These are phyloP conservation scores for Alouatta palliata DNA, from an alignment of 2,113 vertebrate genomes.

Conservation along the genomic window DNA sequence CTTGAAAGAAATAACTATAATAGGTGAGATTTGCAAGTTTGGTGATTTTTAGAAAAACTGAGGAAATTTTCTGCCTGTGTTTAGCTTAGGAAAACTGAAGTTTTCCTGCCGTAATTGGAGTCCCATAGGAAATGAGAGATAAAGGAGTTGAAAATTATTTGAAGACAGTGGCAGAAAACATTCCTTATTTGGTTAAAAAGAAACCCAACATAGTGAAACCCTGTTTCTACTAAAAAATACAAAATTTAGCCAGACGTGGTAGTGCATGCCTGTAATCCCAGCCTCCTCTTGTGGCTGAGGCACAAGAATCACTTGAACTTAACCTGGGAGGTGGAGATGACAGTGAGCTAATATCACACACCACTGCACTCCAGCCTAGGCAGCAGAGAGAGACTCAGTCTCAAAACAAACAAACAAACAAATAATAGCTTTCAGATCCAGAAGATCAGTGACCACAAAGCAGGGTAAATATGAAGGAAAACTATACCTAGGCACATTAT, in stretches of 20 bases:
- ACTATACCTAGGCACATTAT: background rate
- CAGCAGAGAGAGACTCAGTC: too few relatives aligned
- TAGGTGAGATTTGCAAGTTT: background rate
- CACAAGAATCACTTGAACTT: too few relatives aligned
- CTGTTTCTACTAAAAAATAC: too few relatives aligned
- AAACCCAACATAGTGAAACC: too few relatives aligned
- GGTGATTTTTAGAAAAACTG: background rate
- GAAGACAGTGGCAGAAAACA: background rate
- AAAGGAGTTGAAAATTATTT: constrained; percentile 8
- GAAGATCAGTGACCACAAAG: background rate
- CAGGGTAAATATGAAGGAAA: constrained; percentile 8
- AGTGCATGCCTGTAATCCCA: too few relatives aligned
- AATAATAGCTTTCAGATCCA: background rate
- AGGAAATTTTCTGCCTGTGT: background rate
- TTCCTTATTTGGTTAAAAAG: background rate
- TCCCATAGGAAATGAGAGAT: background rate
- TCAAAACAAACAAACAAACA: background rate
- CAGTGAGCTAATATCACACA: too few relatives aligned
- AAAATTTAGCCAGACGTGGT: too few relatives aligned
- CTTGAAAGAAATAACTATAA: background rate
- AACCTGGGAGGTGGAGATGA: too few relatives aligned
- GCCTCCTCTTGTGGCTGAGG: too few relatives aligned
- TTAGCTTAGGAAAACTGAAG: background rate
- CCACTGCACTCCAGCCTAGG: too few relatives aligned
- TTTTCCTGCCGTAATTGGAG: background rate